A percentile compares a stretch with the other conserved stretches of the same genome.
Evolutionary conservation across 2,888 invertebrate genomes (phyloP).

Genomic region (Rhabditoides inermis): DNA sequence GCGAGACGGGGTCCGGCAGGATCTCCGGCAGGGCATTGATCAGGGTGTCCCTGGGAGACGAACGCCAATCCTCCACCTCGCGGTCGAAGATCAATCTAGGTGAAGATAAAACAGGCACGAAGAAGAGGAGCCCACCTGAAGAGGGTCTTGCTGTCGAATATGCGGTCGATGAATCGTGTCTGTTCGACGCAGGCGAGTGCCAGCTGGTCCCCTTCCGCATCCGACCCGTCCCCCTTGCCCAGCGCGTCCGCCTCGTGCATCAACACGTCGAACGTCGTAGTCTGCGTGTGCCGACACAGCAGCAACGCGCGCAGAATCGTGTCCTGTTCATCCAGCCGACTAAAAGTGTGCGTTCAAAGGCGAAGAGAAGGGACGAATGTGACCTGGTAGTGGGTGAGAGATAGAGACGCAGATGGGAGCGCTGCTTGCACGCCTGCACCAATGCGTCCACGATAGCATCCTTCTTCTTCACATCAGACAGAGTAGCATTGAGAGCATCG

Average conservation of each 20-base stretch:
- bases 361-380: too few relatives aligned
- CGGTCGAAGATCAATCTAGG: too few relatives aligned
- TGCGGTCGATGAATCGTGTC: conserved; percentile 5
- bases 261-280: conserved; percentile 1
- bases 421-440: neutral
- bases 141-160: neutral
- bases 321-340: conserved; percentile 1
- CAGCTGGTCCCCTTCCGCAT: neutral
- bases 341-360: neutral
- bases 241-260: conserved; percentile 6
- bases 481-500: conserved; percentile 6
- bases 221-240: conserved; percentile 4
- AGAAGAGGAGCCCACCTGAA: neutral
- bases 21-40: too few relatives aligned
- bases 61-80: too few relatives aligned
- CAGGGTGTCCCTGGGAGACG: too few relatives aligned
- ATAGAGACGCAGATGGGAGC: neutral
- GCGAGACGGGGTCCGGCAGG: too few relatives aligned
- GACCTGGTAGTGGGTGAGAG: conserved; percentile 5
- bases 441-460: neutral
- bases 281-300: conserved; percentile 6
- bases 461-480: conserved; percentile 2
- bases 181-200: conserved; percentile 3
- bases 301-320: conserved; percentile 4
- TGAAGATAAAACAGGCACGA: too few relatives aligned